Base-by-base conservation (phyloP, 2,797 vertebrate genomes). In the Telmatherina bonti region DNA sequence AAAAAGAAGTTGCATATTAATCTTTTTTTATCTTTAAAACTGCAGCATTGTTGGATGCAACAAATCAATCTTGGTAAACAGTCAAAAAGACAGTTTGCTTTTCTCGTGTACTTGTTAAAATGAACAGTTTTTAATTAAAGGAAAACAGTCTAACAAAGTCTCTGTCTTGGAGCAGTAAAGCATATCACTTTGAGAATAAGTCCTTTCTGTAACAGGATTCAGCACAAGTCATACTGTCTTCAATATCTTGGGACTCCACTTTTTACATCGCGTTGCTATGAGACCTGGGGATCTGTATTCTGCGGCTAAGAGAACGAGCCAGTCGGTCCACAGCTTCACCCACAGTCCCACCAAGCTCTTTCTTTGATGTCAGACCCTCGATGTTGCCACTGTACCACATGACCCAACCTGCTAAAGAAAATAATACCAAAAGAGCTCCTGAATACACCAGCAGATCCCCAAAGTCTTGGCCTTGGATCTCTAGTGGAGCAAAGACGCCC, bases 331-430 rank as follows among this genome's bases (percentile, higher is more conserved):
- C 85, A 0, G 95, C 93, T 0, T 87, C 90, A 43, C 86, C 91
- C 75, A 94, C 78, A 41, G 81, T 57, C n/a, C 86, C 91, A 47
- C 86, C 92, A 59, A 93, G 81, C 49, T 95, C 93, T 67, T 93
- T 95, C 0, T 83, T 88, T 38, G 94, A 91, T 30, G 90, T 91
- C 79, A 96, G 89, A n/a, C 96, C 96, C 76, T 96, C 95, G 7
- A 97, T 95, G 83, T 97, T 97, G 67, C 96, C 96, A 6, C 96
- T 97, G 91, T 97, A 97, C 96, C 96, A 97, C 90, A 97, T 92
- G 61, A 97, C 94, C 96, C 96, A 97, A 72, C 95, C 95, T 0
- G 93, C 93, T 81, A 97, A 89, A 62, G 96, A 97, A 73, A 96
- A 38, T 29, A 97, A 91, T 29, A 97, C 92, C 56, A 97, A 91